Evolutionary conservation across 2,797 vertebrate species (phyloP).

Genomic region (Thalassophryne amazonica): DNA sequence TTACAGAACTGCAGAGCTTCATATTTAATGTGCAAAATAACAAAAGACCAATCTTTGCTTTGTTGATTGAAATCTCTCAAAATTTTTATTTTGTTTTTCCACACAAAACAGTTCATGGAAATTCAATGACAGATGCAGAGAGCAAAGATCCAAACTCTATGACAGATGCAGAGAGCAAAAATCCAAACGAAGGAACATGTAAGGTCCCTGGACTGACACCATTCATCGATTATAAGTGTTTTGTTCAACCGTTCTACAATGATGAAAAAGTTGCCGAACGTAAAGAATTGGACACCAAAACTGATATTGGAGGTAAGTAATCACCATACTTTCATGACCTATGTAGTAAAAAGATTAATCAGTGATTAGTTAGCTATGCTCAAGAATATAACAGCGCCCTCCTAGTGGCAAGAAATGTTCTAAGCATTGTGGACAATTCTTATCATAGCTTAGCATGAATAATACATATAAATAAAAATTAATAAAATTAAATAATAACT

Average conservation of each 20-base stretch:
- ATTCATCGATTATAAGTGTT: rapidly evolving
- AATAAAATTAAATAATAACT: too few relatives aligned
- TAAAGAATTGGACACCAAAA: rapidly evolving
- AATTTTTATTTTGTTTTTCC: background rate
- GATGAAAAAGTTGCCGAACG: rapidly evolving
- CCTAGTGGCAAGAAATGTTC: too few relatives aligned
- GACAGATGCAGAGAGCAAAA: rapidly evolving
- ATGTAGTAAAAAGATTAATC: background rate
- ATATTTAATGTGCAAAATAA: too few relatives aligned
- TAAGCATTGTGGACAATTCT: too few relatives aligned
- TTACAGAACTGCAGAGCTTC: too few relatives aligned
- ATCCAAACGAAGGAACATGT: rapidly evolving
- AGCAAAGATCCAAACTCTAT: background rate
- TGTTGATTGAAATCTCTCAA: too few relatives aligned
- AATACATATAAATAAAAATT: too few relatives aligned
- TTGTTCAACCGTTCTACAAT: background rate
- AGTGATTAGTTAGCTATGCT: too few relatives aligned
- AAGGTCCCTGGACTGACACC: rapidly evolving
- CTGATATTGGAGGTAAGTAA: background rate
- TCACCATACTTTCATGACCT: background rate
- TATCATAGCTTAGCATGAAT: too few relatives aligned
- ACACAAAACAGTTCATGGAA: too few relatives aligned
- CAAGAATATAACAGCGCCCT: too few relatives aligned
- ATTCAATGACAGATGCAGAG: rapidly evolving
- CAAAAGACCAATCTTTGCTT: too few relatives aligned